Evolutionary conservation across 1,140 invertebrate species (phyloP).

Genomic region (Nasonia giraulti): DNA sequence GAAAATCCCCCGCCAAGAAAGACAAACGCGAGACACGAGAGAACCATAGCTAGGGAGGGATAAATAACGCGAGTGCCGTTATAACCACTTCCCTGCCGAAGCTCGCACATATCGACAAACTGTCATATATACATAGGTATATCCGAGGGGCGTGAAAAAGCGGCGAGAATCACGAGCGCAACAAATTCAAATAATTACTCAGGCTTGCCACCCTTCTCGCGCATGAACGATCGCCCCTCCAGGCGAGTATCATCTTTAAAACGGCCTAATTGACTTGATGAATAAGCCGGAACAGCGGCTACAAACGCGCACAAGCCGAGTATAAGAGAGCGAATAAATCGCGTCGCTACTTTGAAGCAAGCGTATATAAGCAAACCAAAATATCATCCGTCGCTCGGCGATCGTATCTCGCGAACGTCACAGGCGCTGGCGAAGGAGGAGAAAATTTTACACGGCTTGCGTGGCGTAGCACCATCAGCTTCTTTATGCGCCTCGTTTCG

Average conservation of each 20-base stretch:
- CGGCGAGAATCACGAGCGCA: too few relatives aligned
- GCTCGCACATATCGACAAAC: not conserved
- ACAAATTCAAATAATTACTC: slow-evolving; percentile 21
- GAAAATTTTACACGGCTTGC: not conserved
- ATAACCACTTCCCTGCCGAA: not conserved
- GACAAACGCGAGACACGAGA: too few relatives aligned
- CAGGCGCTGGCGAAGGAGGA: too few relatives aligned
- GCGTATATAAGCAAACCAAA: not conserved
- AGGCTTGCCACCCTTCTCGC: not conserved
- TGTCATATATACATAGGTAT: too few relatives aligned
- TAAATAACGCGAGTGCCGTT: not conserved
- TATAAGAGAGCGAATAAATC: not conserved
- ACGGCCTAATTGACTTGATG: slow-evolving; percentile 15
- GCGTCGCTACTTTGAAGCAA: not conserved
- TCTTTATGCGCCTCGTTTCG: not conserved
- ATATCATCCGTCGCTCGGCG: not conserved
- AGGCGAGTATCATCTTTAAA: not conserved
- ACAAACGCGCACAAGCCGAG: not conserved
- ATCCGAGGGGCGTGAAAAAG: too few relatives aligned
- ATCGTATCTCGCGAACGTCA: too few relatives aligned
- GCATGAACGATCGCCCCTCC: not conserved
- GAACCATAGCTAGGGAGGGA: not conserved
- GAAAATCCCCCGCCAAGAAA: too few relatives aligned
- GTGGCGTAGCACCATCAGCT: too few relatives aligned
- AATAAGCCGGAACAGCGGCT: not conserved